phyloP scores from a whole-genome alignment of 2,797 vertebrate species.

The Aldrovandia affinis region DNA sequence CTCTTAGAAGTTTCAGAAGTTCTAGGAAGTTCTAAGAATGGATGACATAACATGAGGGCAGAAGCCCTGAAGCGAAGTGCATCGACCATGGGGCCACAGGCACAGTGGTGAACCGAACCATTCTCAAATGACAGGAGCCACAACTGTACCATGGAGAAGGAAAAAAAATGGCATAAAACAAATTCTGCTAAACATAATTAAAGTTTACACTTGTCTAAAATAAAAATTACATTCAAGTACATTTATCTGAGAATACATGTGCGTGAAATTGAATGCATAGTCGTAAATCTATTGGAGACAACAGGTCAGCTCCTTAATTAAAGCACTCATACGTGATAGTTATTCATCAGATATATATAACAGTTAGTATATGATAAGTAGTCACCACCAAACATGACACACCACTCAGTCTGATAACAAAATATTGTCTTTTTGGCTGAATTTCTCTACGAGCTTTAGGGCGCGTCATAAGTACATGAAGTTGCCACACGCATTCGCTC shows the following conservation, averaged over 20 bases:
- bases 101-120: background rate
- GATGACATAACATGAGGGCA: background rate
- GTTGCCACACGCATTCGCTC: no score
- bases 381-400: no score
- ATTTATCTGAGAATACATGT: no score
- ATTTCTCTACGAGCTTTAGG: no score
- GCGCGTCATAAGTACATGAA: no score
- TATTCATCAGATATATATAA: no score
- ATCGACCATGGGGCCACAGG: background rate
- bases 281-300: background rate
- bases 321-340: background rate
- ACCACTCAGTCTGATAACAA: no score
- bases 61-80: background rate
- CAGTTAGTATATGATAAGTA: no score
- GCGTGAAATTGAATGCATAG: no score
- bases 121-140: background rate
- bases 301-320: background rate
- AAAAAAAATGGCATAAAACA: background rate
- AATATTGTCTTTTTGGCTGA: no score
- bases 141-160: background rate
- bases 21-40: background rate
- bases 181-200: background rate
- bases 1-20: background rate
- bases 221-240: background rate
- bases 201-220: background rate